Evolutionary conservation across 1,140 invertebrate species (phyloP), one percentile per base, ranked within the genome.

Genomic region (Drosophila teissieri): DNA sequence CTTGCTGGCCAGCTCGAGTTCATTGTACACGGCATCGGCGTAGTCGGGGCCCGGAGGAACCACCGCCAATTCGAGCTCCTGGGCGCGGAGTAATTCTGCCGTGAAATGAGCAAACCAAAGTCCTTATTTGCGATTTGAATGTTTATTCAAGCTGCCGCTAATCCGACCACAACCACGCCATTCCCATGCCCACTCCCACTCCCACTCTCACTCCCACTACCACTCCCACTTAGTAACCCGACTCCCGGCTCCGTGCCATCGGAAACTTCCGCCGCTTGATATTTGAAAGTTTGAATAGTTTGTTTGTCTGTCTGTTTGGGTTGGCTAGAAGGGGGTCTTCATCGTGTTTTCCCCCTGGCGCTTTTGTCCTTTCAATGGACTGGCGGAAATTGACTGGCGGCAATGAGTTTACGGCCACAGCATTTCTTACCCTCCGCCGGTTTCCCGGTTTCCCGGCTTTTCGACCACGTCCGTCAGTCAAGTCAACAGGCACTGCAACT

Each of bases 351-450:
- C 57, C 57, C 74, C 82, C 40, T 53, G 53, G 42, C 63, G 1
- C 3, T 7, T 14, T 24, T 40, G 60, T 70, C 64, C 14, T 46
- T 45, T 60, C 36, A 67, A 45, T 69, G 53, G 49, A 67, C 46
- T 49, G 44, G 22, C 82, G 82, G 82, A 86, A 88, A 86, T 86
- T 88, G 83, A 73, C 79, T 78, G 83, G 70, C 83, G 75, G 83
- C 70, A 65, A 54, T 69, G 51, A 48, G 61, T 57, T 55, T 48
- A 27, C 37, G 54, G 40, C 56, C 27, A 44, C 48, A 48, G 45
- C 19, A 53, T 57, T 42, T n/a, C 24, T 19, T 15, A 54, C 27
- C 64, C 19, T n/a, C n/a, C n/a, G n/a, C 7, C 6, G 4, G 31
- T n/a, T n/a, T n/a, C n/a, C n/a, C 40, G 15, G 6, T 34, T 34